phyloP scores from a whole-genome alignment of 1,140 invertebrate species.

The Rhopalosiphum maidis region DNA sequence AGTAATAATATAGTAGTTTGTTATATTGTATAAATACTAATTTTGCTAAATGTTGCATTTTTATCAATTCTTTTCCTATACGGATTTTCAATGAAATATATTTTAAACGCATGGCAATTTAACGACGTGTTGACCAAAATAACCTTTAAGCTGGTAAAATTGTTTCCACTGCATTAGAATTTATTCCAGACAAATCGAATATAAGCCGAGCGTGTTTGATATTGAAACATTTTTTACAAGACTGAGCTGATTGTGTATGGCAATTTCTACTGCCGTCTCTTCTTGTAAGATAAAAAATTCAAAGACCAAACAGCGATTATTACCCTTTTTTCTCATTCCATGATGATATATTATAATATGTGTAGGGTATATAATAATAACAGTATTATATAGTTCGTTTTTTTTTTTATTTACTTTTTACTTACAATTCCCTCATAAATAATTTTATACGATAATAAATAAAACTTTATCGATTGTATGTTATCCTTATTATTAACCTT shows the following conservation, averaged over 20 bases:
- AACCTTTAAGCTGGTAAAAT: background rate
- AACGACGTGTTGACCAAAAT: background rate
- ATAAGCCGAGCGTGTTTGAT: background rate
- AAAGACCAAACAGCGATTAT: background rate
- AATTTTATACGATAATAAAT: background rate
- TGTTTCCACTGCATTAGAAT: constrained; percentile 15
- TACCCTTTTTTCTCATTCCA: background rate
- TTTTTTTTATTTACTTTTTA: background rate
- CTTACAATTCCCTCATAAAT: background rate
- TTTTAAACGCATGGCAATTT: background rate
- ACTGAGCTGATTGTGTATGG: background rate
- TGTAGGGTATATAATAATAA: background rate
- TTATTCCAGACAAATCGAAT: constrained; percentile 12
- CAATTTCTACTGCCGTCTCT: background rate
- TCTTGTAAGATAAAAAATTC: background rate
- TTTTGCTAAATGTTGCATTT: background rate
- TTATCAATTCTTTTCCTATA: background rate
- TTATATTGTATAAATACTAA: background rate
- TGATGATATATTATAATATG: background rate
- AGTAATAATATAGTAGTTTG: too few species aligned
- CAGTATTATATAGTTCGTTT: background rate
- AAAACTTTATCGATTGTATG: background rate
- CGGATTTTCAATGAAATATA: background rate
- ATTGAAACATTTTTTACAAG: constrained; percentile 19
- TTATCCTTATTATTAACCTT: background rate